phyloP scores from a whole-genome alignment of 1,140 invertebrate species.

The Diprion similis region DNA sequence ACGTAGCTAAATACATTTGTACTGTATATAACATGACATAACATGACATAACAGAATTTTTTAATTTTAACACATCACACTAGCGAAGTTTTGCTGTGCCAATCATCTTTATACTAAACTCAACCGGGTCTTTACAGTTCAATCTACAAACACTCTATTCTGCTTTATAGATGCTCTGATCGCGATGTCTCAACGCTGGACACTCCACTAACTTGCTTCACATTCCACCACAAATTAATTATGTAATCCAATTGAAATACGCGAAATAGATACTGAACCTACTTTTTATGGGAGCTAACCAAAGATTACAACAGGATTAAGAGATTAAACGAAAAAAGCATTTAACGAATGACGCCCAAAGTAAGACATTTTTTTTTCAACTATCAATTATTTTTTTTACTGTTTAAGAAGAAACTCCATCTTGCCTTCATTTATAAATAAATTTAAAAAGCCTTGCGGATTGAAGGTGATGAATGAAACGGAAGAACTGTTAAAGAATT shows the following conservation, averaged over 20 bases:
- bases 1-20: too few species aligned
- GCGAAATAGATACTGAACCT: background rate
- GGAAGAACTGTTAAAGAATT: background rate
- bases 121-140: background rate
- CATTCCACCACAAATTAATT: constrained; percentile 4
- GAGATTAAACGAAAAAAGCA: background rate
- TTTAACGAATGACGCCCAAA: background rate
- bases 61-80: too few species aligned
- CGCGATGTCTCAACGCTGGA: constrained; percentile 7
- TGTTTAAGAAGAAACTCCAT: background rate
- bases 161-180: constrained; percentile 1
- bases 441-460: background rate
- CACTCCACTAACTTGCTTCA: constrained; percentile 11
- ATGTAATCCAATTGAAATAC: background rate
- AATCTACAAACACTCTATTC: background rate
- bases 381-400: background rate
- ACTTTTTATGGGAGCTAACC: constrained; percentile 3
- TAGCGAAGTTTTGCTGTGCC: too few species aligned
- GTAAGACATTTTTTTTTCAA: background rate
- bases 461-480: background rate
- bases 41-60: too few species aligned
- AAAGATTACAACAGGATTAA: constrained; percentile 9
- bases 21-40: too few species aligned
- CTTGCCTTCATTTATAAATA: constrained; percentile 9
- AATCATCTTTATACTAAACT: background rate